These are phyloP conservation scores for Panagrolaimus sp. DNA, from an alignment of 1,140 invertebrate species.

Conservation along the genomic window DNA sequence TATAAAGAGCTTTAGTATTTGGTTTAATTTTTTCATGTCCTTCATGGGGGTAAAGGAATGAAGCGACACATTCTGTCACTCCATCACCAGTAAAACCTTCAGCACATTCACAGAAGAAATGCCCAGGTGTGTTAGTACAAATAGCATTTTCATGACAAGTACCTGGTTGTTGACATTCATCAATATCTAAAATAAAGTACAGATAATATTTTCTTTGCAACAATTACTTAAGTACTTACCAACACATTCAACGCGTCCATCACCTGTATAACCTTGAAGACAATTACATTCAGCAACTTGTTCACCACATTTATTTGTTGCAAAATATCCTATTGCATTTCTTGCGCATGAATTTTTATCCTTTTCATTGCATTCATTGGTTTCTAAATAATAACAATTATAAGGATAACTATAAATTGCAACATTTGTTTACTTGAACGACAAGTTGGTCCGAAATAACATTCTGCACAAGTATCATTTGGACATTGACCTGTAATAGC, in stretches of 20 bases:
- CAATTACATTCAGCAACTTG: constrained; percentile 51
- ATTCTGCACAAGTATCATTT: constrained; percentile 37
- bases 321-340: constrained; percentile 54
- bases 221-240: constrained; percentile 27
- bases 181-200: constrained; percentile 67
- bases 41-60: constrained; percentile 52
- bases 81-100: constrained; percentile 49
- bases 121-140: constrained; percentile 81
- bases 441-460: constrained; percentile 46
- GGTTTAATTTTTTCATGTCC: constrained; percentile 42
- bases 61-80: constrained; percentile 46
- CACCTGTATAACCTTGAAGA: constrained; percentile 48
- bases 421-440: constrained; percentile 38
- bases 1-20: constrained; percentile 45
- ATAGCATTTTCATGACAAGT: constrained; percentile 78
- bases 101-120: constrained; percentile 80
- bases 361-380: constrained; percentile 5
- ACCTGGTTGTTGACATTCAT: constrained; percentile 75
- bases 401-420: neutral
- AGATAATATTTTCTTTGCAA: constrained; percentile 15
- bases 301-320: constrained; percentile 53
- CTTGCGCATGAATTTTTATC: constrained; percentile 34
- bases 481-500: constrained; percentile 51
- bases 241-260: constrained; percentile 42
- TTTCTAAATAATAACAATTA: neutral